A percentile compares a stretch with the other conserved stretches of the same genome.
phyloP scores from a whole-genome alignment of 1,140 invertebrate species.

The Steinernema khuongi region DNA sequence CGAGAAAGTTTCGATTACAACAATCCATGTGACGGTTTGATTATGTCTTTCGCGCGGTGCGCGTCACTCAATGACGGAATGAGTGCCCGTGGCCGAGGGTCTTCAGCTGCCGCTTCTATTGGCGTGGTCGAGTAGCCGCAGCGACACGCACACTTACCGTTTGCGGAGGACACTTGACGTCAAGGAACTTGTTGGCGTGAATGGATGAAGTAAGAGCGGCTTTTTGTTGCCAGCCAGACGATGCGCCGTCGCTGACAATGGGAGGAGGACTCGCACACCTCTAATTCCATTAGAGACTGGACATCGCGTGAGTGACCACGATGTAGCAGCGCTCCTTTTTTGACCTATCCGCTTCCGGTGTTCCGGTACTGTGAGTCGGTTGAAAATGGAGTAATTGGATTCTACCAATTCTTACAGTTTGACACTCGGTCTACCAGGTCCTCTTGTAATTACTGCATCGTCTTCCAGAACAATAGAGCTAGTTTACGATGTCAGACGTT shows the following conservation, averaged over 20 bases:
- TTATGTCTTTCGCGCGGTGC: not conserved
- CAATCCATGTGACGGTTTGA: too few species aligned
- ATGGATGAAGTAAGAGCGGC: not conserved
- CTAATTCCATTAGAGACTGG: not conserved
- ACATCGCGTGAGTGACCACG: not conserved
- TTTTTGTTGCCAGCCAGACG: not conserved
- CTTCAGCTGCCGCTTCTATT: not conserved
- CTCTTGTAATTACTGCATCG: too few species aligned
- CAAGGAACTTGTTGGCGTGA: not conserved
- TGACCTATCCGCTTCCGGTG: not conserved
- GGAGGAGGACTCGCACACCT: not conserved
- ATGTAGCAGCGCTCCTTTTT: not conserved
- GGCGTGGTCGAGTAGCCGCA: not conserved
- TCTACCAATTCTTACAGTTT: too few species aligned
- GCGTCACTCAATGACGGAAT: too few species aligned
- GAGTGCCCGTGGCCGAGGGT: too few species aligned
- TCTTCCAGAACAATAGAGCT: too few species aligned
- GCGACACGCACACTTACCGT: not conserved
- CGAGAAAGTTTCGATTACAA: too few species aligned
- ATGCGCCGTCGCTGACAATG: not conserved
- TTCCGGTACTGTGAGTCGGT: not conserved
- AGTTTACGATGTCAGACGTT: too few species aligned
- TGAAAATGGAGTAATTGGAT: too few species aligned
- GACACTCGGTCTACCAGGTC: too few species aligned
- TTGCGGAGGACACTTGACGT: not conserved